Conservation (phyloP, 2,888 invertebrate species). For the Teinopalpus imperialis region DNA sequence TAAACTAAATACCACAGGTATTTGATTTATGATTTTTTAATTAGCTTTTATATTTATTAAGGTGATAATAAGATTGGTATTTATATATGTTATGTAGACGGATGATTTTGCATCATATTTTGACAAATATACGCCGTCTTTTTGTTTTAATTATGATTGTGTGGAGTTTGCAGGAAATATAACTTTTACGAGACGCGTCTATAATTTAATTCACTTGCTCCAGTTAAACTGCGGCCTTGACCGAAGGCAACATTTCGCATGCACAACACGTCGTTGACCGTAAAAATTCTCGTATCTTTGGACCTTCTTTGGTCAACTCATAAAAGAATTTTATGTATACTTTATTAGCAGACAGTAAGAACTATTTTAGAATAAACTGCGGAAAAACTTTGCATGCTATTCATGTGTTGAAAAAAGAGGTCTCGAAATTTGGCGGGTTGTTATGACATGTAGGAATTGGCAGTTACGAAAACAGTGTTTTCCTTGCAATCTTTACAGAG, state of each 20-base stretch:
- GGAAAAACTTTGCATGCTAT: neutral
- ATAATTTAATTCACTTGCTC: slow-evolving; percentile 2
- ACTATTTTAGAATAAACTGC: neutral
- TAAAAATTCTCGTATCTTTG: slow-evolving; percentile 12
- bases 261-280: slow-evolving; percentile 25
- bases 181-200: neutral
- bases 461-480: slow-evolving; percentile 17
- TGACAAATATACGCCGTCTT: no score
- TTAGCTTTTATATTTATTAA: neutral
- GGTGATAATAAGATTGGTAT: no score
- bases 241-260: slow-evolving; percentile 19
- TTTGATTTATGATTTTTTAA: no score
- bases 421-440: slow-evolving; percentile 9
- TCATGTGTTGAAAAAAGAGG: slow-evolving; percentile 1
- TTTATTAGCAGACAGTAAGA: neutral
- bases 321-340: neutral
- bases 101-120: neutral
- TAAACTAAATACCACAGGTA: no score
- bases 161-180: no score
- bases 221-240: slow-evolving; percentile 25
- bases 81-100: no score
- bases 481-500: no score
- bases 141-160: no score
- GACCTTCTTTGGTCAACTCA: slow-evolving; percentile 12
- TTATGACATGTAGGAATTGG: slow-evolving; percentile 10